Base-by-base conservation (phyloP, 2,113 vertebrate species). In the Dolichotis patagonum region DNA sequence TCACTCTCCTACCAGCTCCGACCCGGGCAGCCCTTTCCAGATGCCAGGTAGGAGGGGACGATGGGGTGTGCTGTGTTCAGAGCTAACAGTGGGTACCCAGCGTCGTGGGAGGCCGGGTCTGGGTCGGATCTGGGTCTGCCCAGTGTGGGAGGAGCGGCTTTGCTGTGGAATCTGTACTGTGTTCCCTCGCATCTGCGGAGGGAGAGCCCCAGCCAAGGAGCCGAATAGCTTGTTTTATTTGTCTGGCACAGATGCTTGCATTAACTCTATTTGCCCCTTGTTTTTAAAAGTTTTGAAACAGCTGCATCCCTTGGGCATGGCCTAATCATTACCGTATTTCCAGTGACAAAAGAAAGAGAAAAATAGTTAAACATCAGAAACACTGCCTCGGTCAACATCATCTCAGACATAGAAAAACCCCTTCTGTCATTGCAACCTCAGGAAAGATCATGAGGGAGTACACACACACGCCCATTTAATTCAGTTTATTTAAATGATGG, bases 11-110 rank as follows among this genome's bases (percentile, higher is more conserved):
- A 99, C 99, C 98, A 99, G 99, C 98, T 99, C 99, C 0, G 99
- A 99, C 96, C 99, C 99, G 0, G 99, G 99, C 97, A 99, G 99
- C 97, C 99, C 99, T 85, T 99, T 99, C 97, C 99, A 99, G 98
- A 99, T 99, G 98, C 99, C 99, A 99, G 99, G 99, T 99, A 98
- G 93, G 58, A 88, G 77, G 84, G 38, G 8, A 3, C 1, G 16
- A 16, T 17, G 54, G 0, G 38, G 20, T 5, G 17, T 24, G 28
- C 17, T 0, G 32, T 8, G 49, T 4, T 1, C 38, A 1, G 54
- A 16, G 8, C 35, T 0, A 26, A 1, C 0, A 8, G 56, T 4
- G 5, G 28, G 12, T 8, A 7, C 41, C 20, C 41, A 26, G 71
- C 41, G 0, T 26, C 9, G 9, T 1, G 38, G 41, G 71, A 11